Evolutionary conservation across 1,140 invertebrate genomes (phyloP).

Genomic region (Pseudomyrmex flavicornis): DNA sequence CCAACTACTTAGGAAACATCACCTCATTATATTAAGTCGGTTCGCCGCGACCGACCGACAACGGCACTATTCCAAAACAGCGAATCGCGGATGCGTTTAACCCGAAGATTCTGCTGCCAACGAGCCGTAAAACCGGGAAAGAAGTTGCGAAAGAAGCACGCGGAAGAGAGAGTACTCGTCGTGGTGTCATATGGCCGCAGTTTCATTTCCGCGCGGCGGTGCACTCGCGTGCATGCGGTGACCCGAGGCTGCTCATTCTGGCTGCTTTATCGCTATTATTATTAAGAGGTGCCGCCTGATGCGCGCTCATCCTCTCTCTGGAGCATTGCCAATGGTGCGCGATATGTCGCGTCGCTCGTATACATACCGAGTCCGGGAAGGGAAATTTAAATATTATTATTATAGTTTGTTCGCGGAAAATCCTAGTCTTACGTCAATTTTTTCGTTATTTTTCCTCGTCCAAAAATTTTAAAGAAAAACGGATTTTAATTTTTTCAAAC

Average conservation of each 20-base stretch:
- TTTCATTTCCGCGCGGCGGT: slow-evolving; percentile 22
- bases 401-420: no score
- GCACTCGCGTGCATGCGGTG: slow-evolving; percentile 15
- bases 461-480: no score
- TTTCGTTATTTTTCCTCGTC: no score
- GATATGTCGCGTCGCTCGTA: background rate
- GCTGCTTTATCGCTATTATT: slow-evolving; percentile 69
- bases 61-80: slow-evolving; percentile 19
- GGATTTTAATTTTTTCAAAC: no score
- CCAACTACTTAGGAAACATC: slow-evolving; percentile 36
- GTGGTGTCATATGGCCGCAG: slow-evolving; percentile 25
- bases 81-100: slow-evolving; percentile 45
- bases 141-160: slow-evolving; percentile 17
- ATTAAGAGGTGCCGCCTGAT: slow-evolving; percentile 70
- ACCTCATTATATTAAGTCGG: slow-evolving; percentile 44
- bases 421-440: no score
- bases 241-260: slow-evolving; percentile 28
- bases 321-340: slow-evolving; percentile 67
- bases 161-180: background rate
- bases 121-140: slow-evolving; percentile 46
- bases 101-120: slow-evolving; percentile 29
- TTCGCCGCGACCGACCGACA: background rate
- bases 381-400: background rate
- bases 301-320: slow-evolving; percentile 47
- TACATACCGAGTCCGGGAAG: background rate